Base-by-base conservation (phyloP, 2,797 vertebrate species). In the Streptopelia turtur region DNA sequence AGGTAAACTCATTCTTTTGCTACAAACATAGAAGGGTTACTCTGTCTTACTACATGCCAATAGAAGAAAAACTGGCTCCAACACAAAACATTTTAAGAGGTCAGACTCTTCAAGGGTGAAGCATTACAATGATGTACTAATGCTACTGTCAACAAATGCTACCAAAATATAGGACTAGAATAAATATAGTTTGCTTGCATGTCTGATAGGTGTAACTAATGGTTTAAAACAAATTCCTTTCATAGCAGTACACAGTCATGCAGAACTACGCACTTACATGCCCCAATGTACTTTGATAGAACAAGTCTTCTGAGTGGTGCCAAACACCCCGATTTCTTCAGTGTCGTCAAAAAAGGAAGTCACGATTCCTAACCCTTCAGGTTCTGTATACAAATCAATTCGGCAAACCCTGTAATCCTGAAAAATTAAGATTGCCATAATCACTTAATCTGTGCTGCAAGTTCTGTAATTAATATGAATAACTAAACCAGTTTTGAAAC, bases 211-310 rank as follows among this genome's bases (percentile, higher is more conserved):
- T 27, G 61, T 57, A 93, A 90, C 64, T 68, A 87, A 63, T 66
- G 60, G 59, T 68, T 96, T 94, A 47, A 64, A 94, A 15, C 63
- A 69, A 93, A 95, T 89, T 88, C 72, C 65, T 71, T 88, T 80
- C 83, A 91, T 83, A 79, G 65, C 71, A 87, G 63, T 21, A 60
- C n/a, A 82, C 22, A 7, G 49, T 86, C 60, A 84, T 18, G 71
- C 47, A 93, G 37, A 95, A 77, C 61, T 28, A 85, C 5, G 91
- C 93, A 98, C 99, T 99, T 98, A 99, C 99, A 97, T 98, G 98
- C 99, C 99, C 96, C 99, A 98, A 70, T 99, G 98, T 63, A 99
- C 99, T 97, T 98, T 99, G 87, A 99, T 98, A 83, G 99, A 99
- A 90, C 98, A 98, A 4, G 99, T 99, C 94, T 98, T 98, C 94